Conservation (phyloP, 2,113 vertebrate species). For the Mionectes macconnelli region DNA sequence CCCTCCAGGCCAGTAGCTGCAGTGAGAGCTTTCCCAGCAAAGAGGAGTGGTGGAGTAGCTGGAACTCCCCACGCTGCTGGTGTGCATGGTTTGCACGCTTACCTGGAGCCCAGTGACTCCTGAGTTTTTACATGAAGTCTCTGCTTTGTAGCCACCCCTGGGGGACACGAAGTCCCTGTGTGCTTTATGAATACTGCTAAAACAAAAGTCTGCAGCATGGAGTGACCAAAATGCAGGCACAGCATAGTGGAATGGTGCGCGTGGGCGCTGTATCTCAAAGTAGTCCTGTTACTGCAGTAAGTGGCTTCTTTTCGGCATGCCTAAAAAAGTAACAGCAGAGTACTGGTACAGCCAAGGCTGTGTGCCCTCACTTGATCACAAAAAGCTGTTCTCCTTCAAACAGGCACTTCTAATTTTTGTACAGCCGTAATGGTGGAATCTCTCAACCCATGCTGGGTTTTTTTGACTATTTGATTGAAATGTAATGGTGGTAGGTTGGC, state of each 20-base stretch:
- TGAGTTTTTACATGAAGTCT: neutral
- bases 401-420: slow-evolving; percentile 15
- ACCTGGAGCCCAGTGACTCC: neutral
- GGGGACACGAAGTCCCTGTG: neutral
- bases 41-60: neutral
- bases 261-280: neutral
- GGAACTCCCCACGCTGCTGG: neutral
- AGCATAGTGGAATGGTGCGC: neutral
- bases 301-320: neutral
- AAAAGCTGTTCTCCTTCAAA: slow-evolving; percentile 24
- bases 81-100: neutral
- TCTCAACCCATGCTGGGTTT: neutral
- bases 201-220: neutral
- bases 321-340: slow-evolving; percentile 24
- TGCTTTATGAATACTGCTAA: neutral
- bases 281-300: slow-evolving; percentile 8
- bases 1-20: neutral
- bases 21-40: neutral
- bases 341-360: neutral
- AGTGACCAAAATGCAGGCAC: neutral
- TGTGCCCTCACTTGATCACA: slow-evolving; percentile 7
- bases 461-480: slow-evolving; percentile 8
- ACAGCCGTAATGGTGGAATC: neutral
- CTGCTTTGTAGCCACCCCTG: neutral
- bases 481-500: neutral